Evolutionary conservation across 2,113 vertebrate genomes (phyloP).

Genomic region (Pituophis catenifer): DNA sequence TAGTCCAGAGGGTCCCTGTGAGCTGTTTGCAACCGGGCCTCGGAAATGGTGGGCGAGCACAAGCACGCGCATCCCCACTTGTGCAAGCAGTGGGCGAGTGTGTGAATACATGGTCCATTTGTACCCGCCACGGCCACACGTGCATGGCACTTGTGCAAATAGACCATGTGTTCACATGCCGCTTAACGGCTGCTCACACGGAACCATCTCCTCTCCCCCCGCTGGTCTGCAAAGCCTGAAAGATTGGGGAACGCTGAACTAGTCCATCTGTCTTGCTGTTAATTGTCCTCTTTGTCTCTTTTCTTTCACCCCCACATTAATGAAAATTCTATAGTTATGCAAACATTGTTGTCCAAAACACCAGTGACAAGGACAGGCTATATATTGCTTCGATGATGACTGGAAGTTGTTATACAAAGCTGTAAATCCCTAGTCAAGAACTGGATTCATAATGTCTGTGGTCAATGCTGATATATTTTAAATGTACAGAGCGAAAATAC

Average conservation of each 20-base stretch:
- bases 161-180: too few relatives aligned
- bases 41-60: too few relatives aligned
- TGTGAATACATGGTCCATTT: too few relatives aligned
- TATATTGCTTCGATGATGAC: not conserved
- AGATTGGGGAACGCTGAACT: too few relatives aligned
- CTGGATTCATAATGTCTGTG: constrained; percentile 35
- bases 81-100: fast-evolving
- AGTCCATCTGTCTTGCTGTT: not conserved
- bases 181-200: too few relatives aligned
- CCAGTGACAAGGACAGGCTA: not conserved
- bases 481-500: not conserved
- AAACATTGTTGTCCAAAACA: not conserved
- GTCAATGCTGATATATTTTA: constrained; percentile 45
- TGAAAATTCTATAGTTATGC: not conserved
- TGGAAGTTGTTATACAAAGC: not conserved
- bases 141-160: too few relatives aligned
- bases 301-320: not conserved
- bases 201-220: too few relatives aligned
- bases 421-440: not conserved
- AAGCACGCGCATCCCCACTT: too few relatives aligned
- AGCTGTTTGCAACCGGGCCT: too few relatives aligned
- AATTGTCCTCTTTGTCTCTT: not conserved
- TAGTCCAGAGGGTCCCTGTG: not conserved
- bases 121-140: too few relatives aligned
- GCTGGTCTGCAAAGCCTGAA: too few relatives aligned